phyloP scores from a whole-genome alignment of 2,888 invertebrate genomes.

The Calliphora vomitoria region DNA sequence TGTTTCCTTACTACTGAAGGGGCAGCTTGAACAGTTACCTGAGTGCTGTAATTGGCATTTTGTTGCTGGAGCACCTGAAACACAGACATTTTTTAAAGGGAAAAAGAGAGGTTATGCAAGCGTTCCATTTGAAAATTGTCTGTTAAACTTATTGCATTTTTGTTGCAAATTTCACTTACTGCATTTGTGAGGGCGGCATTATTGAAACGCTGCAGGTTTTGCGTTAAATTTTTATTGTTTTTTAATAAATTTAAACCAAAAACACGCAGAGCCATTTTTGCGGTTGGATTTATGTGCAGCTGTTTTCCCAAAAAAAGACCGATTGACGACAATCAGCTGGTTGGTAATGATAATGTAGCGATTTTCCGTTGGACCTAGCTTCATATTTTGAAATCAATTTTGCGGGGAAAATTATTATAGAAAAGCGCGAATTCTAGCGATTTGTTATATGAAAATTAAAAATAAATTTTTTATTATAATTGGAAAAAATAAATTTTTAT shows the following conservation, averaged over 20 bases:
- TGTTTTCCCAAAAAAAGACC: conserved; percentile 40
- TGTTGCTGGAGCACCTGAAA: conserved; percentile 68
- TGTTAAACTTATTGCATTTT: conserved; percentile 18
- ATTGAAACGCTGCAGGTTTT: conserved; percentile 75
- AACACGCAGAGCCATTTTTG: conserved; percentile 79
- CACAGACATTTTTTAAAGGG: background rate
- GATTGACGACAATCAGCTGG: conserved; percentile 48
- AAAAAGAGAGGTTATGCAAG: conserved; percentile 65
- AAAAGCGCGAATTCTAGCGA: no score
- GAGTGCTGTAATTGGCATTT: conserved; percentile 75
- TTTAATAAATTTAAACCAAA: conserved; percentile 80
- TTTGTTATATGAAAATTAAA: no score
- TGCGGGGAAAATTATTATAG: no score
- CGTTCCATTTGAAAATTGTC: conserved; percentile 8
- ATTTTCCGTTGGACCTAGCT: no score
- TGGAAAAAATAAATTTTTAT: no score
- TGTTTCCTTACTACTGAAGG: conserved; percentile 85
- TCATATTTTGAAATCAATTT: no score
- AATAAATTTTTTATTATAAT: no score
- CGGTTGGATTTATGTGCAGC: conserved; percentile 25
- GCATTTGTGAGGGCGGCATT: conserved; percentile 57
- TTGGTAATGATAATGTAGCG: background rate
- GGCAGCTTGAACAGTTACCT: conserved; percentile 81
- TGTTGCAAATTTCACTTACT: conserved; percentile 69
- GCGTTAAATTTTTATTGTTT: conserved; percentile 79